Conservation (phyloP, 2,888 invertebrate species). For the Operophtera brumata region DNA sequence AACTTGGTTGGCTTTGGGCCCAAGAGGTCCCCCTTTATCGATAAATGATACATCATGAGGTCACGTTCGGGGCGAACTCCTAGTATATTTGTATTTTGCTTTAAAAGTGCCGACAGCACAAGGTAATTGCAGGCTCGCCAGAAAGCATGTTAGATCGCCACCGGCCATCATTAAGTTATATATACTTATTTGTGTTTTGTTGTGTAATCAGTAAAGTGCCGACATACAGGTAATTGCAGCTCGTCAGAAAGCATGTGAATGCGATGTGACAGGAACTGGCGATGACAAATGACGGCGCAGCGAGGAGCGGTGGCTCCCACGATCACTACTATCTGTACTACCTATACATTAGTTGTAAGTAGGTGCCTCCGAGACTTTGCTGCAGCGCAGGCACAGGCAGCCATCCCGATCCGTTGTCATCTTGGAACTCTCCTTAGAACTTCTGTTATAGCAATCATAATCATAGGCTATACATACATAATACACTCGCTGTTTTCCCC, state of each 20-base stretch:
- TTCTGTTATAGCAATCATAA: constrained; percentile 41
- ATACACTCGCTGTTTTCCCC: too few species aligned
- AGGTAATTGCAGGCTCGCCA: too few species aligned
- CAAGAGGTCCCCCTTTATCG: too few species aligned
- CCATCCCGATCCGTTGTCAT: constrained; percentile 34
- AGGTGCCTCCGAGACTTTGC: constrained; percentile 14
- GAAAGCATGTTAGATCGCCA: constrained; percentile 36
- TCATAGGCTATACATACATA: constrained; percentile 37
- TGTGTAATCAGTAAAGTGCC: constrained; percentile 61
- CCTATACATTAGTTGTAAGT: constrained; percentile 54
- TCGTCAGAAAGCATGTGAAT: constrained; percentile 69
- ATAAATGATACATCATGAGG: too few species aligned
- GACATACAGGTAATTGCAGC: constrained; percentile 72
- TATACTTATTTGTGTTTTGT: constrained; percentile 47
- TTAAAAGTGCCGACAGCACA: too few species aligned
- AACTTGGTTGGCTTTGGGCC: too few species aligned
- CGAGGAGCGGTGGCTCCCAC: constrained; percentile 58
- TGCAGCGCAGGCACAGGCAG: constrained; percentile 27
- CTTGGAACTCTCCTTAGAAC: constrained; percentile 29
- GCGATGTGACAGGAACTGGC: constrained; percentile 66
- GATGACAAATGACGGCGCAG: constrained; percentile 72
- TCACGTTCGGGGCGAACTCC: too few species aligned
- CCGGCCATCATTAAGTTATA: constrained; percentile 54
- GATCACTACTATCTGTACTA: constrained; percentile 36
- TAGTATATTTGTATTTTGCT: too few species aligned